A percentile compares a stretch with the other conserved stretches of the same genome.
phyloP scores from a whole-genome alignment of 2,888 invertebrate genomes.

The Stramonita haemastoma region DNA sequence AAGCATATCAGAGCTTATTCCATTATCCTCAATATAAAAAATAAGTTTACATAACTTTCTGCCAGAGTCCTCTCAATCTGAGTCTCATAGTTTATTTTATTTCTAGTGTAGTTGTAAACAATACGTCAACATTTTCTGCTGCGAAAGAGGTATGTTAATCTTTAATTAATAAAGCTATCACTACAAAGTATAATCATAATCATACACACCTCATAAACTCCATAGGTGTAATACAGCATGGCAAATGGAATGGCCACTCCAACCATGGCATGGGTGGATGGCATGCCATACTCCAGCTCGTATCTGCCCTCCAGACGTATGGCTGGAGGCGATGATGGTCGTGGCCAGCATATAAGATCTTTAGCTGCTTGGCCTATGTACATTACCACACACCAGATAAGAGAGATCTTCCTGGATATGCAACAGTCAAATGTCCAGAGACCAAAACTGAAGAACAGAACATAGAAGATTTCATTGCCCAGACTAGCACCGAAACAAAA shows the following conservation, averaged over 20 bases:
- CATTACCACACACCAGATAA: conserved; percentile 76
- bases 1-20: too few relatives aligned
- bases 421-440: conserved; percentile 95
- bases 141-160: too few relatives aligned
- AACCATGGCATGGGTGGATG: conserved; percentile 95
- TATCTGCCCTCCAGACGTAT: conserved; percentile 90
- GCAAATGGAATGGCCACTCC: conserved; percentile 92
- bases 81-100: too few relatives aligned
- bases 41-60: too few relatives aligned
- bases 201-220: conserved; percentile 64
- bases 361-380: conserved; percentile 86
- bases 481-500: conserved; percentile 91
- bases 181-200: too few relatives aligned
- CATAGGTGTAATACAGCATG: conserved; percentile 82
- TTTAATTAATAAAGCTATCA: too few relatives aligned
- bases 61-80: too few relatives aligned
- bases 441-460: conserved; percentile 94
- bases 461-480: conserved; percentile 94
- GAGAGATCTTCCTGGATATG: conserved; percentile 86
- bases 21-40: too few relatives aligned
- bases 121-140: too few relatives aligned
- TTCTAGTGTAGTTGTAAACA: too few relatives aligned
- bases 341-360: conserved; percentile 87
- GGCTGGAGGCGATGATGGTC: conserved; percentile 90
- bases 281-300: conserved; percentile 95